Evolutionary conservation across 2,888 invertebrate species (phyloP).

Genomic region (Cacoxenus indagator): DNA sequence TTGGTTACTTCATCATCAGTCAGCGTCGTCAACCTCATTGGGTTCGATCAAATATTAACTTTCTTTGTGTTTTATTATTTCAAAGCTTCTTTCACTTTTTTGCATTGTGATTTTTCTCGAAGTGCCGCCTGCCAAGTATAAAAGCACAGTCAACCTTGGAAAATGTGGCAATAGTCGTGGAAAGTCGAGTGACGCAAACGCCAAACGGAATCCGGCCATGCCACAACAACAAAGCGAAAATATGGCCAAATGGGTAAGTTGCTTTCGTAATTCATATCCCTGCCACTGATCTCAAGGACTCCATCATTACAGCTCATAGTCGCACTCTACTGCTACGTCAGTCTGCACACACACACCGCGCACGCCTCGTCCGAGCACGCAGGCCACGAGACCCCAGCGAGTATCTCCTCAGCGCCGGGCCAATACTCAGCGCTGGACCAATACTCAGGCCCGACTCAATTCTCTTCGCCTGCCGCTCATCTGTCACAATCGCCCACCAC

Average conservation of each 20-base stretch:
- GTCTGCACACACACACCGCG: background rate
- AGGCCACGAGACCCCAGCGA: conserved; percentile 21
- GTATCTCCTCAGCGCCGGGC: conserved; percentile 18
- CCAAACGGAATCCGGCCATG: conserved; percentile 2
- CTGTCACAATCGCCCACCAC: conserved; percentile 68
- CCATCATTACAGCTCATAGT: background rate
- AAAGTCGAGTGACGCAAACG: conserved; percentile 10
- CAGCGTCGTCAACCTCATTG: conserved; percentile 25
- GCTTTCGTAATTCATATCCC: background rate
- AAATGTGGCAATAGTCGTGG: conserved; percentile 15
- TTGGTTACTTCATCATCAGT: conserved; percentile 39
- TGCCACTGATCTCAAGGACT: background rate
- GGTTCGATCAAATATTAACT: conserved; percentile 2
- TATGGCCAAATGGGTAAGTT: background rate
- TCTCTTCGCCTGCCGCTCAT: conserved; percentile 17
- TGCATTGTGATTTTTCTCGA: background rate
- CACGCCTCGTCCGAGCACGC: background rate
- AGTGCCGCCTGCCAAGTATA: background rate
- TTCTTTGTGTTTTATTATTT: background rate
- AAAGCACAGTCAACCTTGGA: conserved; percentile 8
- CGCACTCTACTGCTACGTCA: background rate
- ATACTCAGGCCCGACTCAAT: no score
- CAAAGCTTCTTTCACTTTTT: conserved; percentile 17
- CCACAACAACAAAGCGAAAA: background rate
- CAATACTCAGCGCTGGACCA: no score